phyloP scores from a whole-genome alignment of 2,888 invertebrate species.

The Trissolcus japonicus region DNA sequence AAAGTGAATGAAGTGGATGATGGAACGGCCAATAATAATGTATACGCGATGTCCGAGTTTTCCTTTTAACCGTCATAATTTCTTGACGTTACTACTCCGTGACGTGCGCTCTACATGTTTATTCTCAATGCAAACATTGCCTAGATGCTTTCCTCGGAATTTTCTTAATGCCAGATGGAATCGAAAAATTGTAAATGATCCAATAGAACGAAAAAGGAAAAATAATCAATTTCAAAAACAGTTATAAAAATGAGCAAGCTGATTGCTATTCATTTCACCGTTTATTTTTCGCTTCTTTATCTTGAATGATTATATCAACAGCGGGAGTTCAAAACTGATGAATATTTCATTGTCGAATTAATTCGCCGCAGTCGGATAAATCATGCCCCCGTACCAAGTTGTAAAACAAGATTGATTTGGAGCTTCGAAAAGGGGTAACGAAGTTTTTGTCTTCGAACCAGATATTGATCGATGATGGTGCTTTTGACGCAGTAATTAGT shows the following conservation, averaged over 20 bases:
- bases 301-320: constrained; percentile 18
- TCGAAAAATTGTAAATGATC: not conserved
- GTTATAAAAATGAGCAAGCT: not conserved
- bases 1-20: constrained; percentile 42
- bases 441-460: constrained; percentile 10
- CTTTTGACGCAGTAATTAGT: constrained; percentile 13
- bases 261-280: constrained; percentile 2
- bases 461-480: constrained; percentile 22
- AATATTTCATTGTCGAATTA: constrained; percentile 26
- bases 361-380: constrained; percentile 9
- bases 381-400: not conserved
- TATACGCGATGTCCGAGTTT: constrained; percentile 14
- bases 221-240: not conserved
- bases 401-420: constrained; percentile 20
- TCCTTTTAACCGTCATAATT: constrained; percentile 23
- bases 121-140: not conserved
- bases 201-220: not conserved
- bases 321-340: constrained; percentile 18
- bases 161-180: not conserved
- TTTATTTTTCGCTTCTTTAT: constrained; percentile 12
- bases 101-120: constrained; percentile 5
- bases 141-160: not conserved
- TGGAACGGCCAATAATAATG: constrained; percentile 18
- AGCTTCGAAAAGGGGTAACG: not conserved
- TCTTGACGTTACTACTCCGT: not conserved